Evolutionary conservation across 2,888 invertebrate genomes (phyloP).

Genomic region (Drosophila hawaiiensis): DNA sequence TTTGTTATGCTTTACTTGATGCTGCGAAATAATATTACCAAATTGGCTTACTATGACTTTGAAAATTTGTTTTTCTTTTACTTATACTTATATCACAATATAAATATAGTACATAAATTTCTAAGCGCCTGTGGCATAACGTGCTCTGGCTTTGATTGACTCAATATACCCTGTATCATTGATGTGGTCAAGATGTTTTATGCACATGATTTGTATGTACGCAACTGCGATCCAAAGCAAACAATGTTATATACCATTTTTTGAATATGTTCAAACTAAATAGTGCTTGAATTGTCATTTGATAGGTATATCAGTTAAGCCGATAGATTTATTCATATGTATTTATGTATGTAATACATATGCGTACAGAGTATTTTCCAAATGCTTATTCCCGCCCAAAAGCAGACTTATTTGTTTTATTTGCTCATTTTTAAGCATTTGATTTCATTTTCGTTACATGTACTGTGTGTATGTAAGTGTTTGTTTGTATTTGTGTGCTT

Average conservation of each 20-base stretch:
- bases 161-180: conserved; percentile 21
- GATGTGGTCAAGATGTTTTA: not conserved
- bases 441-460: conserved; percentile 69
- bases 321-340: not conserved
- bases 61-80: conserved; percentile 26
- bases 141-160: conserved; percentile 35
- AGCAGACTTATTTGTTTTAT: conserved; percentile 39
- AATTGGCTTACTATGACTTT: conserved; percentile 55
- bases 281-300: not conserved
- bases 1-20: conserved; percentile 13
- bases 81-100: conserved; percentile 1
- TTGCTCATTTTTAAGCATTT: conserved; percentile 75
- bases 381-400: not conserved
- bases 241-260: not conserved
- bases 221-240: not conserved
- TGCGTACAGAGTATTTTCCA: conserved; percentile 3
- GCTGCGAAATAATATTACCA: conserved; percentile 37
- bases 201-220: not conserved
- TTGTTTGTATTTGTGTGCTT: conserved; percentile 29
- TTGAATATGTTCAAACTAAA: not conserved
- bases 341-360: not conserved
- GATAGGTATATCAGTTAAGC: not conserved
- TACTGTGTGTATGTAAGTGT: conserved; percentile 27
- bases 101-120: conserved; percentile 27
- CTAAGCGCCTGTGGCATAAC: conserved; percentile 34